A percentile compares a stretch with the other conserved stretches of the same genome.
Conservation (phyloP, 2,888 invertebrate genomes). For the Nycteola revayana region DNA sequence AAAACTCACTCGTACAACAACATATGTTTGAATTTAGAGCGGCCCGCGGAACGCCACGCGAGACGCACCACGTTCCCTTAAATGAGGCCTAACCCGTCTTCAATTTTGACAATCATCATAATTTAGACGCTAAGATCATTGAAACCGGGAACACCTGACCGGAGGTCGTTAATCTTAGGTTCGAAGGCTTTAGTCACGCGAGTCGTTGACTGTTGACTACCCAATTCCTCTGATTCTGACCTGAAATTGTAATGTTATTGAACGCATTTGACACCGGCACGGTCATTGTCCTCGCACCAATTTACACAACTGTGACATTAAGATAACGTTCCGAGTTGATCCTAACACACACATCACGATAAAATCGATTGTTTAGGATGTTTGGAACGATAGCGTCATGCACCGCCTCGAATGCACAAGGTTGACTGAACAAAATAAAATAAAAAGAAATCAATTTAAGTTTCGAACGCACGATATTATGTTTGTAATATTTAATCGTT, state of each 20-base stretch:
- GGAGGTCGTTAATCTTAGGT: slow-evolving; percentile 35
- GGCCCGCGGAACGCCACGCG: too few species aligned
- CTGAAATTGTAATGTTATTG: slow-evolving; percentile 33
- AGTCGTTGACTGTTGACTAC: slow-evolving; percentile 30
- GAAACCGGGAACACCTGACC: slow-evolving; percentile 28
- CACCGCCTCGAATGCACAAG: background rate
- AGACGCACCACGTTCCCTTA: too few species aligned
- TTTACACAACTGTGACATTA: slow-evolving; percentile 18
- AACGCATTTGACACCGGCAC: slow-evolving; percentile 33
- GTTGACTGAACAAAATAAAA: background rate
- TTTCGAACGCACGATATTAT: background rate
- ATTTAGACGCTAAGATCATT: slow-evolving; percentile 19
- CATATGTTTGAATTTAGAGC: too few species aligned
- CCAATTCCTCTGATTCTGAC: slow-evolving; percentile 37
- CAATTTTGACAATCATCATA: slow-evolving; percentile 18
- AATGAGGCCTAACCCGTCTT: background rate
- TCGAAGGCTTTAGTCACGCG: slow-evolving; percentile 43
- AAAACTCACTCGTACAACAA: too few species aligned
- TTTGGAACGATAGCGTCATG: slow-evolving; percentile 11
- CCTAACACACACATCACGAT: slow-evolving; percentile 6
- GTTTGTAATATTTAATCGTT: too few species aligned
- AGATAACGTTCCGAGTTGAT: slow-evolving; percentile 8
- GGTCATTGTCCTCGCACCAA: slow-evolving; percentile 23
- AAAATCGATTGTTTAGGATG: slow-evolving; percentile 11
- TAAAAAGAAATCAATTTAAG: background rate